Base-by-base conservation (phyloP, 2,113 vertebrate species). In the Melierax canorus region DNA sequence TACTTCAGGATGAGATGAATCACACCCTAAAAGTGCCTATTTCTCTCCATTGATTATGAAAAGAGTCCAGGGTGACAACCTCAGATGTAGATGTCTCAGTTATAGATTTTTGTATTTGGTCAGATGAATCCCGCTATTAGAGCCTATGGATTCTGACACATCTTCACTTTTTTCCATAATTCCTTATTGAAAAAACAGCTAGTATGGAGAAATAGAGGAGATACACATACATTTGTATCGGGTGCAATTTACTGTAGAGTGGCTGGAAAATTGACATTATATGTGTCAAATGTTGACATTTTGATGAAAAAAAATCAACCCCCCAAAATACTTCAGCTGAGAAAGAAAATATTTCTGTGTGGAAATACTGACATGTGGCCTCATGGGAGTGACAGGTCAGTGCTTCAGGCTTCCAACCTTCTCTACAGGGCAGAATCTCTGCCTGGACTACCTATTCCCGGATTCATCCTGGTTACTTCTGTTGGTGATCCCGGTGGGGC, bases 11-110 rank as follows among this genome's bases (percentile, higher is more conserved):
- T 89, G 84, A 94, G 73, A 90, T 91, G 62, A 94, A 92, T 96
- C 89, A 72, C 34, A 72, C 51, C 62, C 69, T 76, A 85, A 64
- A 96, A 91, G 11, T 68, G 34, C 39, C 56, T 81, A 82, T 96
- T 96, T 95, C 93, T 95, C 84, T 94, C 89, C 93, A 96, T 60
- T 92, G 94, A 92, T 96, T 96, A 91, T 90, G 77, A 90, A 94
- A 85, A 94, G 77, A 75, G 66, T 87, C 46, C 51, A 85, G 53
- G 43, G 39, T 90, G 84, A 91, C 73, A 92, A 85, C 24, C 39
- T 96, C 46, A 93, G 64, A 68, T 78, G 84, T 72, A 92, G 91
- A 87, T 87, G 58, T 79, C 69, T 96, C 80, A 64, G 84, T 90
- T 95, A 95, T 56, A 88, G 87, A 94, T 92, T 96, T 96, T 95